Base-by-base conservation (phyloP, 2,888 invertebrate species). In the Parelbella ahira region DNA sequence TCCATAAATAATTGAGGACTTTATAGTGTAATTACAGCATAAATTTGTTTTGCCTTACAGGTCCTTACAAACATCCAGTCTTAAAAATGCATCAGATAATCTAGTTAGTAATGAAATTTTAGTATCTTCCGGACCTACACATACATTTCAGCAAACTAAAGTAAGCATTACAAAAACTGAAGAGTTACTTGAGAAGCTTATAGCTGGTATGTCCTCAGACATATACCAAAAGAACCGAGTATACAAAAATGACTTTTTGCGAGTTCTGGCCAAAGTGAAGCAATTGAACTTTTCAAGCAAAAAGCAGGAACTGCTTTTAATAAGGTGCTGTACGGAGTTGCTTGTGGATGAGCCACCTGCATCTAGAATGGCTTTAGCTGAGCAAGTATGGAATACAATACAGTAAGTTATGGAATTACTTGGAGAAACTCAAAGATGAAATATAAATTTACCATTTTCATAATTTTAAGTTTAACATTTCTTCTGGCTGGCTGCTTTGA, bases 291-390 rank as follows among this genome's bases (percentile, higher is more conserved):
- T 73, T 53, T 77, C 77, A 8, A 77, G 77, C 7, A 76, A 75
- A 47, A 83, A 80, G 39, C 87, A 89, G 53, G 75, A 80, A 0
- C 45, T 88, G 13, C 58, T 87, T 3, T 55, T 93, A 8, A 71
- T 93, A 0, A 72, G 79, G 38, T 89, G 89, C 45, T 91, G 91
- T 63, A 88, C 89, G 12, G 86, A 89, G 32, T 56, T 89, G 3
- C 60, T 91, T 29, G 88, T 89, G 0, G 87, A 91, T 53, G 86
- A 90, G 44, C 63, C 78, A 0, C 53, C 79, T 0, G 56, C 69
- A 1, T 60, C 75, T 5, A 82, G 91, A 44, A 75, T 89, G 63
- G 54, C 64, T 28, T 58, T 92, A 3, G 87, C 89, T 8, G 75
- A 88, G 48, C 68, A 83, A 41, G 62, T 91, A n/a, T 92, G 91